phyloP scores from a whole-genome alignment of 2,113 vertebrate species.

The Emydura subglobosa region DNA sequence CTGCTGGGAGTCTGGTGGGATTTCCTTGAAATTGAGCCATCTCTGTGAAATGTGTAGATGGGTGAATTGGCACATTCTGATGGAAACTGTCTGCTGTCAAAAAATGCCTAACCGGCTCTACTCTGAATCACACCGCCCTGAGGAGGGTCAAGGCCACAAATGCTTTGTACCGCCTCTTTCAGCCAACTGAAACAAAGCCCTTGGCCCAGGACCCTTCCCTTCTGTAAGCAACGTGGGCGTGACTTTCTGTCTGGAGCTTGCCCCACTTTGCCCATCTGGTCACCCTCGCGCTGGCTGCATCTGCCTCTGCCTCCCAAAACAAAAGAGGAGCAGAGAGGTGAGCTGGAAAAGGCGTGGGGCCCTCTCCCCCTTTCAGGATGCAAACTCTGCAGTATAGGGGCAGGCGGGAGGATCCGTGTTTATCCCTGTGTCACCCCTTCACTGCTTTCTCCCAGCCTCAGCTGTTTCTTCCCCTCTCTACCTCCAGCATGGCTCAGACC shows the following conservation, averaged over 20 bases:
- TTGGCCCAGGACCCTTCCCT: background rate
- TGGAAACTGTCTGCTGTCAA: background rate
- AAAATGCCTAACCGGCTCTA: background rate
- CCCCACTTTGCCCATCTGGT: too few species aligned
- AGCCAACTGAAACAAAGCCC: background rate
- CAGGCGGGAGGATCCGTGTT: background rate
- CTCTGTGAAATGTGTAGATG: background rate
- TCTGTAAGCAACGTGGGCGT: background rate
- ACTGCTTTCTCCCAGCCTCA: background rate
- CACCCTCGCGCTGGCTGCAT: too few species aligned
- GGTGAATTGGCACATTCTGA: background rate
- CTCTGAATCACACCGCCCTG: background rate
- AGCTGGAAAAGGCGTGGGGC: too few species aligned
- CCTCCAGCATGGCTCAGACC: background rate
- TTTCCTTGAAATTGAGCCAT: background rate
- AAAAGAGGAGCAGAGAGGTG: too few species aligned
- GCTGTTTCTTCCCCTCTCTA: background rate
- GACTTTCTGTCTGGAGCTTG: background rate
- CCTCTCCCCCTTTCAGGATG: too few species aligned
- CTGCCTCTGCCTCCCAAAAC: too few species aligned
- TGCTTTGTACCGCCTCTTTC: background rate
- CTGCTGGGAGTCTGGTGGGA: background rate
- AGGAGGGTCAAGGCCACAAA: rapidly evolving
- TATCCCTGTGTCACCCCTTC: background rate
- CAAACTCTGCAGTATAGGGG: background rate